These are phyloP conservation scores for Ctenochaetus hawaiiensis DNA, from an alignment of 2,797 vertebrate species.

Conservation along the genomic window DNA sequence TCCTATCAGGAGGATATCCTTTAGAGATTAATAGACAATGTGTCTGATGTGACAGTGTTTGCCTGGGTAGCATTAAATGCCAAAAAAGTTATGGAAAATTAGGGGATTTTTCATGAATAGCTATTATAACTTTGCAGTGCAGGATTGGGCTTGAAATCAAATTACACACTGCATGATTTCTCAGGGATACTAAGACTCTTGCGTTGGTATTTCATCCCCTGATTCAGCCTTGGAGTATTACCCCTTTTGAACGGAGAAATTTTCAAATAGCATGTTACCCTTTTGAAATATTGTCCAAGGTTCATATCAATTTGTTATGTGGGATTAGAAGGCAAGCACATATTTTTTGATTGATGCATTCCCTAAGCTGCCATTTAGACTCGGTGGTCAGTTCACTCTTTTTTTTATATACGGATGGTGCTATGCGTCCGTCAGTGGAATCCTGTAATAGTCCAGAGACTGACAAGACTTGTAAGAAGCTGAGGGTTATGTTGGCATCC, in stretches of 20 bases:
- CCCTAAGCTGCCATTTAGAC: slow-evolving; percentile 62
- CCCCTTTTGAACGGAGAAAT: slow-evolving; percentile 23
- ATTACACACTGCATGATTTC: slow-evolving; percentile 51
- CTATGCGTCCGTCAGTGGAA: slow-evolving; percentile 62
- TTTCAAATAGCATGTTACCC: slow-evolving; percentile 43
- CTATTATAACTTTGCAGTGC: slow-evolving; percentile 24
- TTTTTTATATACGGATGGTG: slow-evolving; percentile 56
- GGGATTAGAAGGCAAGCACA: slow-evolving; percentile 50
- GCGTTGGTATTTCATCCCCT: slow-evolving; percentile 18
- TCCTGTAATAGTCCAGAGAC: slow-evolving; percentile 59
- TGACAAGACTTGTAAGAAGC: slow-evolving; percentile 66
- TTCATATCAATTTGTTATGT: slow-evolving; percentile 64
- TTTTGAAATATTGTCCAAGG: slow-evolving; percentile 54
- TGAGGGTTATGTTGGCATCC: slow-evolving; percentile 72
- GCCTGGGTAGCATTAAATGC: slow-evolving; percentile 34
- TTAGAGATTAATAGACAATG: slow-evolving; percentile 59
- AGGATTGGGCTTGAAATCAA: slow-evolving; percentile 51
- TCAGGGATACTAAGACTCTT: slow-evolving; percentile 28
- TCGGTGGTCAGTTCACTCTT: slow-evolving; percentile 61
- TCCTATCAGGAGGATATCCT: slow-evolving; percentile 76
- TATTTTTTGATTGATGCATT: slow-evolving; percentile 74
- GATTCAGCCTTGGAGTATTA: slow-evolving; percentile 35
- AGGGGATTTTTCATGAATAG: slow-evolving; percentile 39
- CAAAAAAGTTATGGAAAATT: slow-evolving; percentile 38
- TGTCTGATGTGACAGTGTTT: slow-evolving; percentile 36